phyloP scores from a whole-genome alignment of 1,140 invertebrate genomes.

The Radopholus similis region DNA sequence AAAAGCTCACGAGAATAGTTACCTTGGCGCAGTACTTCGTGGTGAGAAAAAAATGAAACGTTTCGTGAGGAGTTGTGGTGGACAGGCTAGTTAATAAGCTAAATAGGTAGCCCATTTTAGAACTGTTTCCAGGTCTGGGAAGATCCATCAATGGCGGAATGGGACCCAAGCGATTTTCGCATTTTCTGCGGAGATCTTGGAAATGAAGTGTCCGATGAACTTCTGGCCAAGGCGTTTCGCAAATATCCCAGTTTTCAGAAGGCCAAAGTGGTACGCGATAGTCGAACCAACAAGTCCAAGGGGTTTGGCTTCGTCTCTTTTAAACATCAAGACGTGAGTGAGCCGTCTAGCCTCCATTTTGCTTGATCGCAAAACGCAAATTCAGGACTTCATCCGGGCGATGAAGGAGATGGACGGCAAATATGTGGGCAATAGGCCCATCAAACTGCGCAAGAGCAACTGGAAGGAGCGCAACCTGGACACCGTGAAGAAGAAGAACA shows the following conservation, averaged over 20 bases:
- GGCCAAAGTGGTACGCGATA: conserved; percentile 92
- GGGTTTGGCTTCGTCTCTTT: conserved; percentile 99
- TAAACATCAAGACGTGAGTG: conserved; percentile 73
- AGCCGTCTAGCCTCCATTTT: neutral
- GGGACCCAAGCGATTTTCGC: conserved; percentile 74
- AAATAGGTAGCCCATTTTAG: conserved; percentile 10
- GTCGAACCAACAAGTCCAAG: conserved; percentile 93
- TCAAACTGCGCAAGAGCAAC: conserved; percentile 90
- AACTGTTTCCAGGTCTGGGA: conserved; percentile 48
- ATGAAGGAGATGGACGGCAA: conserved; percentile 91
- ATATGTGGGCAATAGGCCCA: conserved; percentile 95
- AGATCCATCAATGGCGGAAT: conserved; percentile 57
- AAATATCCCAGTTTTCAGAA: conserved; percentile 89
- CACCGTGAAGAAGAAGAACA: conserved; percentile 87
- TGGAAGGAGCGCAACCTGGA: conserved; percentile 92
- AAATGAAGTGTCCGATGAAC: conserved; percentile 70
- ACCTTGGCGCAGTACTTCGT: conserved; percentile 51
- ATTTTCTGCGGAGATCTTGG: conserved; percentile 98
- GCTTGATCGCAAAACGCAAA: neutral
- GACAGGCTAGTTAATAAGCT: conserved; percentile 31
- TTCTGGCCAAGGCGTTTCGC: conserved; percentile 68
- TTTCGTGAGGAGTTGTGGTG: conserved; percentile 54
- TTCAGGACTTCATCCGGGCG: conserved; percentile 86
- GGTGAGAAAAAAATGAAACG: conserved; percentile 59
- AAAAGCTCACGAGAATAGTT: conserved; percentile 47